These are phyloP conservation scores for Punctoribates punctum DNA, from an alignment of 2,888 invertebrate genomes.

Conservation along the genomic window DNA sequence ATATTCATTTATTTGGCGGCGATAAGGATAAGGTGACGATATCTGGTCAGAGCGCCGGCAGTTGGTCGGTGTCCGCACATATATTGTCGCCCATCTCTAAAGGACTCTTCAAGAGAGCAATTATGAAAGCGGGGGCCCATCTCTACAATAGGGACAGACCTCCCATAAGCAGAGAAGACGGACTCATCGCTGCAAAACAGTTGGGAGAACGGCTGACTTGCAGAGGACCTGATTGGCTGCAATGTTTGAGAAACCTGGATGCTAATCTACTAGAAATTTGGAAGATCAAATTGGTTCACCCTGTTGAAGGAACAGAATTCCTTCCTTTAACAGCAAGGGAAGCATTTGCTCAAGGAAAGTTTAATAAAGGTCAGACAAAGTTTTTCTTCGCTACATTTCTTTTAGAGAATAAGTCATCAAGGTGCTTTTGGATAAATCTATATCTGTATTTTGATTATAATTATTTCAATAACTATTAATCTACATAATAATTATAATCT, in stretches of 20 bases:
- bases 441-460: too few species aligned
- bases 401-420: too few species aligned
- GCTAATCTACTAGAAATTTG: too few species aligned
- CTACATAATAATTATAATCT: too few species aligned
- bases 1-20: slow-evolving; percentile 50
- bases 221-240: neutral
- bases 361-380: too few species aligned
- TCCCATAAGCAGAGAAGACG: neutral
- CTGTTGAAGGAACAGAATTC: too few species aligned
- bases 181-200: neutral
- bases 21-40: slow-evolving; percentile 51
- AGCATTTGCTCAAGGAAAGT: too few species aligned
- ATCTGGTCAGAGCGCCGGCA: slow-evolving; percentile 57
- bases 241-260: slow-evolving; percentile 29
- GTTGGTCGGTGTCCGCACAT: neutral
- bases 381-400: too few species aligned
- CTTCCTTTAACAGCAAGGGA: too few species aligned
- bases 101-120: neutral
- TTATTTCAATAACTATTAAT: too few species aligned
- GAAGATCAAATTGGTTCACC: too few species aligned
- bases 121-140: slow-evolving; percentile 19
- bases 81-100: slow-evolving; percentile 31
- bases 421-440: too few species aligned
- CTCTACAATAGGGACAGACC: neutral
- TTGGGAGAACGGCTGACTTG: slow-evolving; percentile 12